Evolutionary conservation across 2,888 invertebrate species (phyloP).

Genomic region (Ephialtes manifestator): DNA sequence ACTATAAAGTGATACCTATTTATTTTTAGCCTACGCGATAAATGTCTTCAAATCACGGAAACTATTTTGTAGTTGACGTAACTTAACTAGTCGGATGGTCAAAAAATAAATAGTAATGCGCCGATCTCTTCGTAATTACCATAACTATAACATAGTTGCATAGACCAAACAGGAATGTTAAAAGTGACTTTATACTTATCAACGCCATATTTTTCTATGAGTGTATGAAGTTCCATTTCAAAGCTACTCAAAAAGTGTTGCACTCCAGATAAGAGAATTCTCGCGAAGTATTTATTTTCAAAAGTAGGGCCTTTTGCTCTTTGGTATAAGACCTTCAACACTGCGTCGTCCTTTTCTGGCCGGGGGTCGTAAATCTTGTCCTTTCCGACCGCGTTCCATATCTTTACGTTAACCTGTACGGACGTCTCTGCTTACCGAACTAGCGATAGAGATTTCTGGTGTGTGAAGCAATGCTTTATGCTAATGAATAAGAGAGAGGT

Average conservation of each 20-base stretch:
- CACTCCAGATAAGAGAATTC: conserved; percentile 37
- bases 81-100: too few species aligned
- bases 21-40: too few species aligned
- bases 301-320: conserved; percentile 6
- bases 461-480: conserved; percentile 52
- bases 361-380: conserved; percentile 76
- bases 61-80: too few species aligned
- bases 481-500: conserved; percentile 49
- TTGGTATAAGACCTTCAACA: conserved; percentile 36
- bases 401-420: conserved; percentile 68
- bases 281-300: conserved; percentile 12
- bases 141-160: too few species aligned
- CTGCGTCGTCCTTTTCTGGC: conserved; percentile 24
- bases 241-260: conserved; percentile 6
- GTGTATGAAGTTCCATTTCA: conserved; percentile 1
- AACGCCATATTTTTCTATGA: neutral
- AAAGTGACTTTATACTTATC: neutral
- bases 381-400: conserved; percentile 79
- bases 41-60: too few species aligned
- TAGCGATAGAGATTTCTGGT: conserved; percentile 25
- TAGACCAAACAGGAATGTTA: too few species aligned
- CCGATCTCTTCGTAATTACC: too few species aligned
- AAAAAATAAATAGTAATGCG: too few species aligned
- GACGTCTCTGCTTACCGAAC: conserved; percentile 38
- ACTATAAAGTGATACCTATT: too few species aligned